Percentiles rank a stretch among this genome's conserved stretches.
Conservation (phyloP, 2,888 invertebrate species). For the Anthrax anthrax region DNA sequence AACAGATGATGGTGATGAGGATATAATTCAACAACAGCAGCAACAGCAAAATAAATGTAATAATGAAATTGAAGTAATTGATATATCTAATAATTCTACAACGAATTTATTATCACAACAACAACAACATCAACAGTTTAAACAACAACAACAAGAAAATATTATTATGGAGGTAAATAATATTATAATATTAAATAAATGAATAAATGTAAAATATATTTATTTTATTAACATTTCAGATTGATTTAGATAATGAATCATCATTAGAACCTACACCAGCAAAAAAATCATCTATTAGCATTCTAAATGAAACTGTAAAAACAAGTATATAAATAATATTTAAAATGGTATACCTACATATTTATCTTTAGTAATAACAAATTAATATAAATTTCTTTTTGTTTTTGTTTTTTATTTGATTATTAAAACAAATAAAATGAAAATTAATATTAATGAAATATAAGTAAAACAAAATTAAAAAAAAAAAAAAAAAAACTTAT, state of each 20-base stretch:
- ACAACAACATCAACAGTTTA: conserved; percentile 29
- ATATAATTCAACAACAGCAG: conserved; percentile 19
- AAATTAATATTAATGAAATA: too few relatives aligned
- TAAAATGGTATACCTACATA: too few relatives aligned
- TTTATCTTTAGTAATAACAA: too few relatives aligned
- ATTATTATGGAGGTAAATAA: conserved; percentile 21
- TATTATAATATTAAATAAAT: too few relatives aligned
- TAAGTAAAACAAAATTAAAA: too few relatives aligned
- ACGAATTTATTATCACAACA: conserved; percentile 20
- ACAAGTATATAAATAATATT: neutral
- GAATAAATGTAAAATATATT: neutral
- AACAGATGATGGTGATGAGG: neutral
- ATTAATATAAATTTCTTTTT: too few relatives aligned
- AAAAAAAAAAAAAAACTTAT: too few relatives aligned
- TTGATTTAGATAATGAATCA: conserved; percentile 20
- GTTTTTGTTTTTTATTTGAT: too few relatives aligned
- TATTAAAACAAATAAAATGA: too few relatives aligned
- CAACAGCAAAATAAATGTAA: conserved; percentile 27
- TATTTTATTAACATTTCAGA: conserved; percentile 13
- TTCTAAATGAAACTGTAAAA: neutral
- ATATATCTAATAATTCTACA: neutral
- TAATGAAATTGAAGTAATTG: conserved; percentile 2
- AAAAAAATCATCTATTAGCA: conserved; percentile 11
- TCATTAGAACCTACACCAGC: conserved; percentile 15
- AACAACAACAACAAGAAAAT: conserved; percentile 12